Base-by-base conservation (phyloP, 2,113 vertebrate genomes). In the Spilogale gracilis region DNA sequence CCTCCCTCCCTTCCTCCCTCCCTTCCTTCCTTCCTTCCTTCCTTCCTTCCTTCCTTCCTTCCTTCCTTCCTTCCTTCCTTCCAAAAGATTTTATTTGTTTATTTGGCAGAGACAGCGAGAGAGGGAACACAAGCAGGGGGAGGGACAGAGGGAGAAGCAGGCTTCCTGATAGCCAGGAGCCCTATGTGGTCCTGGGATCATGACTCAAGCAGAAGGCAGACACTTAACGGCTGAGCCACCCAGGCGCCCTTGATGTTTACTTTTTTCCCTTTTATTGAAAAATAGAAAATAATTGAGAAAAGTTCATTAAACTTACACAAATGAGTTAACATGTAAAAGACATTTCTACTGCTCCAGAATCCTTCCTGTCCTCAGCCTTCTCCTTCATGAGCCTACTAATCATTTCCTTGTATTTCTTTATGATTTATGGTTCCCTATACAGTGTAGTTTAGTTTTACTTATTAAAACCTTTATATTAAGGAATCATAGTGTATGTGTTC, bases 381-480 rank as follows among this genome's bases (percentile, higher is more conserved):
- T 87, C 21, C 45, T 79, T 79, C 23, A 94, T 9, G 74, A 71
- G 6, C 4, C 25, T 76, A 54, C 63, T 71, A 58, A 78, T 89
- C 9, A 89, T 86, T 90, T 90, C 12, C 65, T 71, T 96, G 25
- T 20, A 30, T 71, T 81, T 94, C 76, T 96, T 88, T 81, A 43
- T 92, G 61, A 74, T 61, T 95, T 73, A 67, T 84, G 48, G 17
- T 87, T 91, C 38, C 43, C 17, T 69, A 8, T 48, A 1, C 20
- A 95, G 23, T 89, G 43, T 58, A 95, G 56, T 79, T 94, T 81
- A n/a, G 21, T 74, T 58, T 87, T 73, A 82, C 43, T 30, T 76
- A 38, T 60, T 74, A 56, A 63, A 89, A 48, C 23, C 25, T 74
- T 95, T 27, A 54, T 71, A 60, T 74, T 21, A 84, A 52, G 38